Evolutionary conservation across 2,797 vertebrate genomes (phyloP).

Genomic region (Premnoplex brunnescens): DNA sequence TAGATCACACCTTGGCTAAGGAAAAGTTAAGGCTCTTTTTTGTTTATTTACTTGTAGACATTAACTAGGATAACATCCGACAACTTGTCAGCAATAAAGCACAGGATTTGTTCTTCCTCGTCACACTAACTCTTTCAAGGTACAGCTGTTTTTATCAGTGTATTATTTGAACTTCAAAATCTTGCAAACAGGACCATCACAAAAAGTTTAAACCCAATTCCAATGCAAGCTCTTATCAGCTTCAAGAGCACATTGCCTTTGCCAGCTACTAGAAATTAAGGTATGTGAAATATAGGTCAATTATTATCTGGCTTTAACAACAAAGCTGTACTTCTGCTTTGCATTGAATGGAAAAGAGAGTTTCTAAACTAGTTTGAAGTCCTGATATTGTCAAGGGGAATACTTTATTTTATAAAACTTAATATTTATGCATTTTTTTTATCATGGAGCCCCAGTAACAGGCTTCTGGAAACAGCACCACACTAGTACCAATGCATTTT

Average conservation of each 20-base stretch:
- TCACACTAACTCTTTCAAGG: neutral
- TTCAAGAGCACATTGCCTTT: neutral
- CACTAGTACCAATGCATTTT: neutral
- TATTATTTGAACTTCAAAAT: neutral
- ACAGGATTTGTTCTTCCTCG: neutral
- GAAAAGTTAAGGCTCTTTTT: neutral
- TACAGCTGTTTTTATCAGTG: neutral
- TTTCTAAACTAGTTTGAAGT: neutral
- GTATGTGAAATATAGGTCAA: constrained; percentile 24
- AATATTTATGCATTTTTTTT: neutral
- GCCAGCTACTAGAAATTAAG: neutral
- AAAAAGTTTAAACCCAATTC: neutral
- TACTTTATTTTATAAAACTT: neutral
- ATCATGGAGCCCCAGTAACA: neutral
- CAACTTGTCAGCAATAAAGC: neutral
- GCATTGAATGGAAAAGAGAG: neutral
- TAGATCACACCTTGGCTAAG: neutral
- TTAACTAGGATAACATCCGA: neutral
- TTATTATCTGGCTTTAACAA: constrained; percentile 7
- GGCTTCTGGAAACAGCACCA: neutral
- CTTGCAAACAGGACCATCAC: neutral
- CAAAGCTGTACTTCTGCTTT: neutral
- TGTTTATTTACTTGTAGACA: neutral
- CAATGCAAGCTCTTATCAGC: neutral
- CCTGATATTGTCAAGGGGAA: neutral